Base-by-base conservation (phyloP, 2,113 vertebrate genomes). In the Orcinus orca region DNA sequence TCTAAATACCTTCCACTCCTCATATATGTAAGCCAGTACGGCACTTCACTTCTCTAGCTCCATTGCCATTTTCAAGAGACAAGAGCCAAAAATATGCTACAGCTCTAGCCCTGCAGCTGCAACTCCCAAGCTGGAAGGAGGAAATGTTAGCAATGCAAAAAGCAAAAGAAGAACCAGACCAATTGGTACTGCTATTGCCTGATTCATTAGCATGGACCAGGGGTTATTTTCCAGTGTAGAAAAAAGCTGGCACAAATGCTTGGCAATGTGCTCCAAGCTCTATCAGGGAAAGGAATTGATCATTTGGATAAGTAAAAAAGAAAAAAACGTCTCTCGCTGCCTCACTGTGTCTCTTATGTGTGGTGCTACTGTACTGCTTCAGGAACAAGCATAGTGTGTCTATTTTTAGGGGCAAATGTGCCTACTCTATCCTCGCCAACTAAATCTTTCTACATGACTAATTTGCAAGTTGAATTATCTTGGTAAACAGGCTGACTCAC, bases 401-500 rank as follows among this genome's bases (percentile, higher is more conserved):
- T 97, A 97, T 96, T 97, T 97, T 96, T 93, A 96, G 97, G 96
- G 96, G 91, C 74, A 94, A 96, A 94, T 10, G 68, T 96, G 94
- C 97, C 97, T 96, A 82, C 96, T 93, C 92, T 97, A 13, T 74
- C 63, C 93, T 95, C 0, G 44, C 96, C 96, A 98, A 89, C 96
- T 86, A 92, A 97, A 97, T 97, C 96, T 86, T 97, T 98, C 97
- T 91, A 94, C 97, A 95, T 97, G 97, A 98, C 98, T 98, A 97
- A 98, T 98, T 98, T 98, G 97, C 98, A 98, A 91, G 90, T 94
- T 96, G 97, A 98, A 97, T 98, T 95, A 90, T 89, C 98, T 97
- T 93, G 96, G 98, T 98, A 98, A 98, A 98, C 97, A 98, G 97
- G 96, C 96, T 98, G 98, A 98, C 98, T 98, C 98, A 98, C 94